Conservation (phyloP, 2,888 invertebrate genomes). For the Lordiphosa fenestrarum region DNA sequence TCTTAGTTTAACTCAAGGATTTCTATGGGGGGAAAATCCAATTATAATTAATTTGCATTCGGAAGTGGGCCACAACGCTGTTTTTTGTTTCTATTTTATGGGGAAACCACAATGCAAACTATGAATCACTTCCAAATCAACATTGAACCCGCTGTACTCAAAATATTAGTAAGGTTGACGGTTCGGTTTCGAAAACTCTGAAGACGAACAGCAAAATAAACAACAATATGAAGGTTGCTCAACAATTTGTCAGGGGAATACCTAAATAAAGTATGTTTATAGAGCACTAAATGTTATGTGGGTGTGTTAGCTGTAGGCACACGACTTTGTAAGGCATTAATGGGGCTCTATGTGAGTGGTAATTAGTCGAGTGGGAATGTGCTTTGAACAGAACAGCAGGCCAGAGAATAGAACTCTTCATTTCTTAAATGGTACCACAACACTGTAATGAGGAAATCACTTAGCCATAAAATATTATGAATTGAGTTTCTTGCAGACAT, state of each 20-base stretch:
- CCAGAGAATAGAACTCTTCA: too few species aligned
- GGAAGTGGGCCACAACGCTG: constrained; percentile 53
- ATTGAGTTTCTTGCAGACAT: too few species aligned
- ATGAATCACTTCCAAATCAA: constrained; percentile 48
- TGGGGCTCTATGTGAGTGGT: not conserved
- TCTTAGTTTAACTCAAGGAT: constrained; percentile 31
- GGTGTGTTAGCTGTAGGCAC: constrained; percentile 29
- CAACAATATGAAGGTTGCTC: constrained; percentile 53
- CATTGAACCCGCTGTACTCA: constrained; percentile 40
- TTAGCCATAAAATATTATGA: too few species aligned
- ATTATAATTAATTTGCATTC: constrained; percentile 37
- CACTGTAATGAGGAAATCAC: too few species aligned
- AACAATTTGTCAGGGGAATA: constrained; percentile 52
- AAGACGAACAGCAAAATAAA: constrained; percentile 17
- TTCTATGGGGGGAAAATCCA: constrained; percentile 26
- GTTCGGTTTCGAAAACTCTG: constrained; percentile 17
- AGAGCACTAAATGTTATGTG: constrained; percentile 37
- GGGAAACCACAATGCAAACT: constrained; percentile 49
- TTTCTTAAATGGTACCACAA: too few species aligned
- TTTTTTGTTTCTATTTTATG: constrained; percentile 14
- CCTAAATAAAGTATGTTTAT: constrained; percentile 27
- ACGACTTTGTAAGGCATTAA: not conserved
- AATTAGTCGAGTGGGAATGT: too few species aligned
- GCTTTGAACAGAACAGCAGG: too few species aligned
- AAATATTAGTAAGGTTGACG: constrained; percentile 19